Evolutionary conservation across 2,113 vertebrate genomes (phyloP), one percentile per base, ranked within the genome.

Genomic region (Arenaria interpres): DNA sequence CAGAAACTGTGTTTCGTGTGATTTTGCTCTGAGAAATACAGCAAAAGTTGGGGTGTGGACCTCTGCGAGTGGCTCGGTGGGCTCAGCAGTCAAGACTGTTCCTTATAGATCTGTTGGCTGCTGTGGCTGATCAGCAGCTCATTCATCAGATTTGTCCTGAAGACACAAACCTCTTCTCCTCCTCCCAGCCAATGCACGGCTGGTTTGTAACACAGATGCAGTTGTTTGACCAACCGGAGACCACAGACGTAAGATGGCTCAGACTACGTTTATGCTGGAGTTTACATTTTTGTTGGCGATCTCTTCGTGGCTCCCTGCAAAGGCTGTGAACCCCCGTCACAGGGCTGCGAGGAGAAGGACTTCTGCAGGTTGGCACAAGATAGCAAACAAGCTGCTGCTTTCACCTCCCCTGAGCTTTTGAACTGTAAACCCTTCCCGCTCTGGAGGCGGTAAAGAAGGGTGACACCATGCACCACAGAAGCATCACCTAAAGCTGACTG

Each of bases 291-390:
- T 21, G 2, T 56, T 83, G 62, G 50, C 77, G 54, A 89, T 84
- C 51, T 80, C 64, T 68, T 50, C 4, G 6, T 59, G 89, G 32
- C 81, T 82, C 81, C 89, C 69, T 93, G 69, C 77, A 85, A 75
- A 88, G 67, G 73, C 57, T 90, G 95, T 89, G 88, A 90, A 43
- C 21, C 3, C 66, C 66, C 10, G 3, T 91, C 85, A 85, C 1
- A 0, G 43, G 81, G 88, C 48, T 92, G 39, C 43, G 56, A 91
- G 60, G 43, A 82, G 60, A 92, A 77, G 62, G 50, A 89, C 91
- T 95, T 93, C 57, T 81, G 41, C 90, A 91, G 67, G 56, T 79
- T 92, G 92, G 60, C 84, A 86, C 72, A 72, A 90, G 68, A 93
- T 25, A 89, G 63, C 30, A 82, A 85, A 54, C 63, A 85, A 93